Evolutionary conservation across 23 tunicate species (phyloP).

Genomic region (Phallusia fumigata): DNA sequence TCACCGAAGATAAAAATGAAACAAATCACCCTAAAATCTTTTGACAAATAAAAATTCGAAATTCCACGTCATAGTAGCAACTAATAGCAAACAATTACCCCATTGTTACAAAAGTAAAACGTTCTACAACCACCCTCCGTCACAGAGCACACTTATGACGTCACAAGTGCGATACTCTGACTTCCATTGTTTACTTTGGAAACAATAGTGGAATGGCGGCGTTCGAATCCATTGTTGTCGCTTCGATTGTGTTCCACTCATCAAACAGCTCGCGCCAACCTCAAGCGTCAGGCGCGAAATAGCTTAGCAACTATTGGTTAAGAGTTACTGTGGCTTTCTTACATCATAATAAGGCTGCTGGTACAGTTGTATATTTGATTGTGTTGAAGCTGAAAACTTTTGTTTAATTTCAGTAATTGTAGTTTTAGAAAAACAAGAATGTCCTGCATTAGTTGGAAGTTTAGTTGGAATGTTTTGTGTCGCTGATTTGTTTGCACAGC

Average conservation of each 20-base stretch:
- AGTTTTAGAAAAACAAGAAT: too few species aligned
- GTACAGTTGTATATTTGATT: neutral
- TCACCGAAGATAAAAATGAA: too few species aligned
- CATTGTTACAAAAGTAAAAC: too few species aligned
- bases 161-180: neutral
- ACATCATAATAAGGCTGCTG: neutral
- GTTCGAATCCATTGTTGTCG: slow-evolving; percentile 10
- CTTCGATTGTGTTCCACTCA: slow-evolving; percentile 8
- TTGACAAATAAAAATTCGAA: too few species aligned
- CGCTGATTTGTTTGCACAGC: too few species aligned
- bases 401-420: too few species aligned
- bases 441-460: too few species aligned
- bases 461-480: too few species aligned
- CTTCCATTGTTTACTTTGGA: slow-evolving; percentile 6
- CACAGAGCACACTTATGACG: slow-evolving; percentile 2
- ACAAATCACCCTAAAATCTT: too few species aligned
- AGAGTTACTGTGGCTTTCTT: neutral
- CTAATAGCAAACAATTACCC: too few species aligned
- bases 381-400: too few species aligned
- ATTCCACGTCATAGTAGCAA: too few species aligned
- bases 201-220: neutral
- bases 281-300: slow-evolving; percentile 1
- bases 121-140: neutral
- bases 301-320: neutral
- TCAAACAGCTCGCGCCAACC: neutral